These are phyloP conservation scores for Bombus soroeensis DNA, from an alignment of 1,140 invertebrate species.

Conservation along the genomic window DNA sequence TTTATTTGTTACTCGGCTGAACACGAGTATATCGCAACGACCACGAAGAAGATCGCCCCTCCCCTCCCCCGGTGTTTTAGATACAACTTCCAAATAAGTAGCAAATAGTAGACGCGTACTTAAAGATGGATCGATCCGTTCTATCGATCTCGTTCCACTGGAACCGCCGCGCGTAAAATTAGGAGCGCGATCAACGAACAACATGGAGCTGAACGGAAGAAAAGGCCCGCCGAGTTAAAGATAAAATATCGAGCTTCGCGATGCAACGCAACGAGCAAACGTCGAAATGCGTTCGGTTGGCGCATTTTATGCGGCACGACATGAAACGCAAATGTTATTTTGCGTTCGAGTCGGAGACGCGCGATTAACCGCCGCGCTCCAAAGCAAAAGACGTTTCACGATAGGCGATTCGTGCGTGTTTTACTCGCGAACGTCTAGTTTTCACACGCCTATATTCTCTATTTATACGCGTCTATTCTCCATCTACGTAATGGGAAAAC, in stretches of 20 bases:
- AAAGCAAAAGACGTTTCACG: neutral
- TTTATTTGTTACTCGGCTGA: neutral
- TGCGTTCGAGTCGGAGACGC: neutral
- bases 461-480: neutral
- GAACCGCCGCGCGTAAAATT: neutral
- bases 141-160: neutral
- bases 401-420: neutral
- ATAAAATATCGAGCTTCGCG: neutral
- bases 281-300: neutral
- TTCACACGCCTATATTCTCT: neutral
- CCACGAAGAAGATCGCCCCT: neutral
- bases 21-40: too few species aligned
- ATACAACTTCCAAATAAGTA: neutral
- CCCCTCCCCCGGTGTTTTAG: too few species aligned
- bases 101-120: neutral
- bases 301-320: too few species aligned
- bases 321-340: neutral
- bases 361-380: neutral
- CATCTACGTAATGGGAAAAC: too few species aligned
- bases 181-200: neutral
- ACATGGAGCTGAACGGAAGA: too few species aligned
- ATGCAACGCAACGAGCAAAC: neutral
- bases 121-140: neutral
- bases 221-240: neutral
- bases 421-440: neutral